A percentile compares a stretch with the other conserved stretches of the same genome.
phyloP scores from a whole-genome alignment of 2,888 invertebrate species.

The Drosophila villosipedis region DNA sequence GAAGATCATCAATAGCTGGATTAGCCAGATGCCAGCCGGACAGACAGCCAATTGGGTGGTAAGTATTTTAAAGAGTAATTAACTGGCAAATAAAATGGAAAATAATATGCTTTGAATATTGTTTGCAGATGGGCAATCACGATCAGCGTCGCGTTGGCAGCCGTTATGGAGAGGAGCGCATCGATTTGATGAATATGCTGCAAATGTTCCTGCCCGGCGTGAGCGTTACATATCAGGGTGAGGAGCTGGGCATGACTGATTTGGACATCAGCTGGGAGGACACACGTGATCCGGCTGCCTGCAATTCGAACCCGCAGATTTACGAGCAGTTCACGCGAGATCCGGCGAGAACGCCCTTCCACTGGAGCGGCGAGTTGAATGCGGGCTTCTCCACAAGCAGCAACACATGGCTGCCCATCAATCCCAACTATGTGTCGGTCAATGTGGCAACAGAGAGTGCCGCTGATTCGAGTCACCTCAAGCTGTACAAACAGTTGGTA shows the following conservation, averaged over 20 bases:
- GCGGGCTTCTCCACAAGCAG: constrained; percentile 82
- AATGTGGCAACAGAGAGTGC: constrained; percentile 87
- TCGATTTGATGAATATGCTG: constrained; percentile 92
- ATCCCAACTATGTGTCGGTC: constrained; percentile 87
- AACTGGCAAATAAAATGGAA: not conserved
- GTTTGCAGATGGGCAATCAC: constrained; percentile 89
- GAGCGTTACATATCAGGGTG: constrained; percentile 86
- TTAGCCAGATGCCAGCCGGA: constrained; percentile 86
- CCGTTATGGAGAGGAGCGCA: constrained; percentile 88
- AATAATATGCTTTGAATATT: constrained; percentile 82
- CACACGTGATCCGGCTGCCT: constrained; percentile 86
- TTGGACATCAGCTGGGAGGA: constrained; percentile 87
- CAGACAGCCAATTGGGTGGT: constrained; percentile 89
- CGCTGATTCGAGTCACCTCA: constrained; percentile 86
- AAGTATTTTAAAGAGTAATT: constrained; percentile 69
- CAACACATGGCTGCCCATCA: constrained; percentile 84
- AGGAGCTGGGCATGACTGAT: constrained; percentile 84
- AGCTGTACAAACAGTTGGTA: constrained; percentile 87
- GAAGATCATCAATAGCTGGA: constrained; percentile 87
- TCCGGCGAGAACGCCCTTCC: constrained; percentile 88
- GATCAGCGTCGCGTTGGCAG: constrained; percentile 89
- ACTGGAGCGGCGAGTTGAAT: constrained; percentile 86
- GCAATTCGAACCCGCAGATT: constrained; percentile 86
- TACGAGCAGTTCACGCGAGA: constrained; percentile 88
- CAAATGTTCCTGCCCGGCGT: constrained; percentile 88